Conservation (phyloP, 2,888 invertebrate species). For the Lissonota sp. region DNA sequence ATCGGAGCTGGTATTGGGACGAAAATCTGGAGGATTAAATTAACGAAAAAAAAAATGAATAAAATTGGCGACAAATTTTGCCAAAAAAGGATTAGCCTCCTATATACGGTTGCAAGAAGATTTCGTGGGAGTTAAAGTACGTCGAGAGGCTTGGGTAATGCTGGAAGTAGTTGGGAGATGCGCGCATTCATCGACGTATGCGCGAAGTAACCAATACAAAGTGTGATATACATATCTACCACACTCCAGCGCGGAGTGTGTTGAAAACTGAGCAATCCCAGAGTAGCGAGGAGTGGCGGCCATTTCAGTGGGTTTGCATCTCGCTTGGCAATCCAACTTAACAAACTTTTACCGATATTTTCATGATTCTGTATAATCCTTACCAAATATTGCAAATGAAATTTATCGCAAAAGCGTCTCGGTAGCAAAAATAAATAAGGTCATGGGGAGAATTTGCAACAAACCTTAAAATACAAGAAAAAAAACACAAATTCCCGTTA, state of each 20-base stretch:
- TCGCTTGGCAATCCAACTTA: not conserved
- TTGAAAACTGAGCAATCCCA: not conserved
- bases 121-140: slow-evolving; percentile 13
- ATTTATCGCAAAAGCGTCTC: no score
- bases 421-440: no score
- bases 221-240: slow-evolving; percentile 15
- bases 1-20: no score
- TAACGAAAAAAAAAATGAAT: no score
- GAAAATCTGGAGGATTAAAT: no score
- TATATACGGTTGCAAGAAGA: slow-evolving; percentile 19
- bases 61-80: no score
- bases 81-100: no score
- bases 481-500: no score
- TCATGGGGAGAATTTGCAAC: no score
- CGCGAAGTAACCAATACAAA: slow-evolving; percentile 56
- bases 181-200: slow-evolving; percentile 64
- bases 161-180: slow-evolving; percentile 50
- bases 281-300: slow-evolving; percentile 2
- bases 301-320: slow-evolving; percentile 6
- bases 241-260: slow-evolving; percentile 12
- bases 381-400: no score
- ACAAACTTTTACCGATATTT: not conserved
- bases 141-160: slow-evolving; percentile 11
- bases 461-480: no score
- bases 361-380: not conserved